Evolutionary conservation across 2,113 vertebrate species (phyloP).

Genomic region (Haemorhous mexicanus): DNA sequence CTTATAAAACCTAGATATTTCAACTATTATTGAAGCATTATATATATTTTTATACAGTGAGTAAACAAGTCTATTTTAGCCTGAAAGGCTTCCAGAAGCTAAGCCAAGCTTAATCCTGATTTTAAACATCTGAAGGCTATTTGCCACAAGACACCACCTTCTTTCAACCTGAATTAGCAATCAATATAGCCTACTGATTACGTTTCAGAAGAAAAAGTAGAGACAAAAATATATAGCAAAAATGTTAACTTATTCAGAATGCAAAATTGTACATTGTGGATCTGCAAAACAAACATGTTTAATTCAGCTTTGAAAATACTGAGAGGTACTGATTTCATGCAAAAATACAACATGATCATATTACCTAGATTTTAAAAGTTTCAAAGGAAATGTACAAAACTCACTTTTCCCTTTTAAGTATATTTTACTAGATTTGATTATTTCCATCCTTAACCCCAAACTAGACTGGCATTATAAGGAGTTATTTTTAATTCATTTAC

Average conservation of each 20-base stretch:
- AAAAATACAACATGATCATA: background rate
- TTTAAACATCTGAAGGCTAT: slow-evolving; percentile 30
- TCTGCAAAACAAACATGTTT: background rate
- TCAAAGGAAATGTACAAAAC: background rate
- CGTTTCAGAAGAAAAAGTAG: background rate
- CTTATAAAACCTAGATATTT: background rate
- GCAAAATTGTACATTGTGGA: background rate
- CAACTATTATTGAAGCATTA: background rate
- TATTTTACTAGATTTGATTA: background rate
- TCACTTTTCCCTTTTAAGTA: background rate
- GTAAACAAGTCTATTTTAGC: background rate
- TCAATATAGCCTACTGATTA: background rate
- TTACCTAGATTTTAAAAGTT: background rate
- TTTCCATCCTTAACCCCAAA: background rate
- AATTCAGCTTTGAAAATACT: background rate
- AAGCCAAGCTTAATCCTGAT: slow-evolving; percentile 6
- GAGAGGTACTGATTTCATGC: background rate
- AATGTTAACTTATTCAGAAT: background rate
- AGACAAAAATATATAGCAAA: background rate
- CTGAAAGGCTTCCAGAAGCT: slow-evolving; percentile 1
- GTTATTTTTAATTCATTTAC: slow-evolving; percentile 8
- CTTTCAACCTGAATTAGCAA: background rate
- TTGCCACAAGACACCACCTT: background rate
- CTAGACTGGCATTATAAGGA: background rate
- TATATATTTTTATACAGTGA: background rate